Evolutionary conservation across 2,113 vertebrate genomes (phyloP), one percentile per base, ranked within the genome.

Genomic region (Corythornis madagascariensis): DNA sequence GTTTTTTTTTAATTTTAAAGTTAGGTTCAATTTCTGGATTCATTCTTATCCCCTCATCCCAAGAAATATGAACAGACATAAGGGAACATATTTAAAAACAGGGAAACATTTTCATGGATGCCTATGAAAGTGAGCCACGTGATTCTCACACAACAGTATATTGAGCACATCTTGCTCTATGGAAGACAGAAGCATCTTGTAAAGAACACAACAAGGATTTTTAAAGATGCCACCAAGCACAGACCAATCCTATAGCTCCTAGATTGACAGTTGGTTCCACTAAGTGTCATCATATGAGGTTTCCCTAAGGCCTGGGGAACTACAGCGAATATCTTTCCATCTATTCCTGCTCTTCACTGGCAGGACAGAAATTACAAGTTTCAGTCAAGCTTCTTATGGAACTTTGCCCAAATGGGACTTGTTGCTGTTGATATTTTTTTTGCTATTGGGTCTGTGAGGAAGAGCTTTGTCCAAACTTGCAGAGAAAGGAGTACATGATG

Each of bases 141-240:
- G 31, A 43, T 83, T 69, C 38, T 70, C 80, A 17, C 52, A 95
- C 69, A 91, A 9, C 25, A 56, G 28, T 67, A 21, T 81, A 60
- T 8, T 83, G 79, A 88, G n/a, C 31, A 11, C 15, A 6, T 74
- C 55, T 88, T 83, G 35, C 47, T 57, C n/a, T 88, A 4, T 0
- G 2, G 28, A 52, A 69, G 50, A 94, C 72, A 91, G 26, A 48
- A 73, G 60, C 38, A 56, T 69, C 79, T 81, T 86, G 43, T 88
- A 56, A 81, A 61, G 52, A 90, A 33, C 22, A 42, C 60, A 86
- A 52, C 18, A 91, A 85, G 76, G 73, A 64, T 60, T 89, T 94
- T 91, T 67, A 77, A 88, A 86, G 60, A 95, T 60, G 35, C 20
- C 57, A 80, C 69, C 60, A 81, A 83, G 82, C 64, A 92, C 83